Evolutionary conservation across 1,140 invertebrate genomes (phyloP).

Genomic region (Penaeus vannamei): DNA sequence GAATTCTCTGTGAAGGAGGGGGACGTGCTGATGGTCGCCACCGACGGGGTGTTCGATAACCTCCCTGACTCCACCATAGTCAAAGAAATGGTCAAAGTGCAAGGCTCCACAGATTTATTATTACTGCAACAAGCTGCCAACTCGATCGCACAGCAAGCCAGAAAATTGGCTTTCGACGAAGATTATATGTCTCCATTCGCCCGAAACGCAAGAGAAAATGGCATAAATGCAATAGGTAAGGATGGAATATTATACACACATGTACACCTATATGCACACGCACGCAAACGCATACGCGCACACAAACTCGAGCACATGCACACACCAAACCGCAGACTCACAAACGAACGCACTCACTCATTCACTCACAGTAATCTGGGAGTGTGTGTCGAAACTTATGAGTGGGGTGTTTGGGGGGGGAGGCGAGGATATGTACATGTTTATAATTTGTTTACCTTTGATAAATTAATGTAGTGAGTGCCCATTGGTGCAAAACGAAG

Average conservation of each 20-base stretch:
- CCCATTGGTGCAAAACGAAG: too few species aligned
- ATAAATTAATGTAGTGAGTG: too few species aligned
- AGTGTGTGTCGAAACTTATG: too few species aligned
- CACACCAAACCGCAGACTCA: too few species aligned
- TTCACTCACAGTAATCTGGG: too few species aligned
- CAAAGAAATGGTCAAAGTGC: conserved; percentile 79
- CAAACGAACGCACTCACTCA: too few species aligned
- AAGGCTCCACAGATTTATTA: conserved; percentile 81
- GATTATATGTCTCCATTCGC: conserved; percentile 97
- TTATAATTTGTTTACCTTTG: too few species aligned
- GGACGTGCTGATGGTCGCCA: conserved; percentile 96
- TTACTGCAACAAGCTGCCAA: conserved; percentile 92
- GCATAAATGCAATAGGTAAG: conserved; percentile 91
- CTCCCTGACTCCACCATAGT: conserved; percentile 91
- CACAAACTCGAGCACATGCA: too few species aligned
- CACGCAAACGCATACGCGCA: too few species aligned
- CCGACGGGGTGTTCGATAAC: conserved; percentile 98
- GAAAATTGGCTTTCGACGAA: conserved; percentile 92
- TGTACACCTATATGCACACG: background rate
- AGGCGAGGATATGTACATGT: too few species aligned
- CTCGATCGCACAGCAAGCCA: conserved; percentile 93
- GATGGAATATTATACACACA: conserved; percentile 49
- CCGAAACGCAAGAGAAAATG: conserved; percentile 90
- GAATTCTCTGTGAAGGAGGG: conserved; percentile 94
- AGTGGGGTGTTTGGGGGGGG: too few species aligned